Evolutionary conservation across 2,888 invertebrate species (phyloP).

Genomic region (Teleiodes luculella): DNA sequence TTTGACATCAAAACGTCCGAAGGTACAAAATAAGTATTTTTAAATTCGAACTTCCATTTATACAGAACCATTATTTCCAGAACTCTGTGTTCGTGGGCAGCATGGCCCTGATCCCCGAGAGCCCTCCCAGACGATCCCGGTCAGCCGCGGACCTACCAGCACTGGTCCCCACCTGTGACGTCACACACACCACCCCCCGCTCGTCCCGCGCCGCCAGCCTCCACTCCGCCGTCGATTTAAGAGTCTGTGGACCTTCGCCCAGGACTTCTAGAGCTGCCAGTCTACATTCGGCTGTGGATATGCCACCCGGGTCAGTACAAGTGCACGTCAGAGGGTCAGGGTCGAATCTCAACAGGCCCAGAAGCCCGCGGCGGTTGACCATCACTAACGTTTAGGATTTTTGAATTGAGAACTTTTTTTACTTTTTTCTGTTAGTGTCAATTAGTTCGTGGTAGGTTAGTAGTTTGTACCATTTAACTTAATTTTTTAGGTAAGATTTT

Average conservation of each 20-base stretch:
- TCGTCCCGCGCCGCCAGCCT: slow-evolving; percentile 69
- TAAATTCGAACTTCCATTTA: not conserved
- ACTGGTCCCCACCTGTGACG: slow-evolving; percentile 76
- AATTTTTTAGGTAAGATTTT: too few species aligned
- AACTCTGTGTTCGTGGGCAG: slow-evolving; percentile 91
- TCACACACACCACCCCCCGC: slow-evolving; percentile 51
- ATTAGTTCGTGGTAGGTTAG: not conserved
- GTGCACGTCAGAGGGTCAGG: slow-evolving; percentile 64
- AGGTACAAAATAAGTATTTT: too few species aligned
- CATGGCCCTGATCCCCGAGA: slow-evolving; percentile 82
- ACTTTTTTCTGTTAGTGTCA: not conserved
- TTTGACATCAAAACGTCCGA: too few species aligned
- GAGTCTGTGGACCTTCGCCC: slow-evolving; percentile 60
- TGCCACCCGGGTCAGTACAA: slow-evolving; percentile 61
- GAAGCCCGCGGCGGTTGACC: slow-evolving; percentile 63
- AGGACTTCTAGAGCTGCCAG: slow-evolving; percentile 64
- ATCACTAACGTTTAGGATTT: slow-evolving; percentile 56
- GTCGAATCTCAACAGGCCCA: slow-evolving; percentile 56
- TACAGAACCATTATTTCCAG: slow-evolving; percentile 60
- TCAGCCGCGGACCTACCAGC: slow-evolving; percentile 92
- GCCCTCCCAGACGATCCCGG: slow-evolving; percentile 86
- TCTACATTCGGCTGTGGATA: slow-evolving; percentile 61
- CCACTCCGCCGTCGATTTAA: slow-evolving; percentile 65
- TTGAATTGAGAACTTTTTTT: slow-evolving; percentile 7
- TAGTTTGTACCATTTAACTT: not conserved